Evolutionary conservation across 2,113 vertebrate species (phyloP).

Genomic region (Rhinopomastus cyanomelas): DNA sequence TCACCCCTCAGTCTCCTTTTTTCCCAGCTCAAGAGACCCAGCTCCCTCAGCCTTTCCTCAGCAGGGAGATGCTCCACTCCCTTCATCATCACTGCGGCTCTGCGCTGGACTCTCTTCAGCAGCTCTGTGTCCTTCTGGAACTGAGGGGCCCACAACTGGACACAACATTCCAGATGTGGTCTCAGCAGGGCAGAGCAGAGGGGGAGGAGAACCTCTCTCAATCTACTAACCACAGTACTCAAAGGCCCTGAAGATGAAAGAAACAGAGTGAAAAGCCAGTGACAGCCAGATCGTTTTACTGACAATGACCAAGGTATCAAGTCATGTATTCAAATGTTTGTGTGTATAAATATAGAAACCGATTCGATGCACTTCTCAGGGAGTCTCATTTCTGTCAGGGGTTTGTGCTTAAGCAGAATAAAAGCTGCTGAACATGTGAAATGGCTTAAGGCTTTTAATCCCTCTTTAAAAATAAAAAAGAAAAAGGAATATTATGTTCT

Average conservation of each 20-base stretch:
- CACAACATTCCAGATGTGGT: too few relatives aligned
- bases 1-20: too few relatives aligned
- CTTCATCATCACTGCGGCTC: too few relatives aligned
- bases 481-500: not conserved
- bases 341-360: not conserved
- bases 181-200: too few relatives aligned
- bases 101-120: too few relatives aligned
- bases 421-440: constrained; percentile 16
- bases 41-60: too few relatives aligned
- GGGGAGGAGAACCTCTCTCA: too few relatives aligned
- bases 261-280: constrained; percentile 23
- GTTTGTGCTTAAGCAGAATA: not conserved
- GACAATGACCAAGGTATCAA: not conserved
- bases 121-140: too few relatives aligned
- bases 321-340: constrained; percentile 3
- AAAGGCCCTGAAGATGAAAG: not conserved
- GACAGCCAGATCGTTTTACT: constrained; percentile 15
- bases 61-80: too few relatives aligned
- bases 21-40: too few relatives aligned
- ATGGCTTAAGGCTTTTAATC: not conserved
- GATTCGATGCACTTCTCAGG: not conserved
- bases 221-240: too few relatives aligned
- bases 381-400: constrained; percentile 16
- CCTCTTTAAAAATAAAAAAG: not conserved
- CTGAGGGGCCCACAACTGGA: too few relatives aligned